Base-by-base conservation (phyloP, 2,797 vertebrate genomes). In the Vireo griseus region DNA sequence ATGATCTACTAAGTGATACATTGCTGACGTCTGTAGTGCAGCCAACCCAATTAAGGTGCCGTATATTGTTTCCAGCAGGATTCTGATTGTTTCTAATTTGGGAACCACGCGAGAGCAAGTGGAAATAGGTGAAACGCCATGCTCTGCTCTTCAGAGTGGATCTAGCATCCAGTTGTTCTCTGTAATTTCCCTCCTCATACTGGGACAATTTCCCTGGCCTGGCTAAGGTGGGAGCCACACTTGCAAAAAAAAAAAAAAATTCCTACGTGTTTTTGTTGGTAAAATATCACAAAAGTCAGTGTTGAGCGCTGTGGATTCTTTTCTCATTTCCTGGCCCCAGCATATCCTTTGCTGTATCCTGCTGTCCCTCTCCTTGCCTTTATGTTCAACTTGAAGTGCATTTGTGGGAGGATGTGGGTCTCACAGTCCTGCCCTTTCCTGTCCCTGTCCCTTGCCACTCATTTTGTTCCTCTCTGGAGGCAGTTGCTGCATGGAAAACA, bases 31-130 rank as follows among this genome's bases (percentile, higher is more conserved):
- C 92, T 86, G 92, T 92, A 17, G 73, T 39, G 50, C 93, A 88
- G 91, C 87, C 92, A 95, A 78, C 83, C 96, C 90, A 94, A 55
- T 95, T 96, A 94, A 87, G 89, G 92, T 87, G 69, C 83, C 9
- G 18, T 88, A 50, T 96, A 90, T 96, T 96, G 91, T 94, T 97
- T 96, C 96, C 90, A 87, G 69, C 83, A 88, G 81, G 78, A 51
- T 96, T 69, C 87, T 90, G 83, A 95, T 88, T 74, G 91, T 95
- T 96, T 92, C 94, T 96, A 91, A 96, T 95, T 96, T 92, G 90
- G 96, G 90, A 97, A 73, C 48, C 80, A 84, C 12, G 29, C 39
- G 33, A 95, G 92, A 78, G 80, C 59, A 4, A 71, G 73, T 93
- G 81, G 90, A 88, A 92, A 52, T 79, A 63, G 82, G 95, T 96